Conservation (phyloP, 2,888 invertebrate genomes). For the Abscondita cerata region DNA sequence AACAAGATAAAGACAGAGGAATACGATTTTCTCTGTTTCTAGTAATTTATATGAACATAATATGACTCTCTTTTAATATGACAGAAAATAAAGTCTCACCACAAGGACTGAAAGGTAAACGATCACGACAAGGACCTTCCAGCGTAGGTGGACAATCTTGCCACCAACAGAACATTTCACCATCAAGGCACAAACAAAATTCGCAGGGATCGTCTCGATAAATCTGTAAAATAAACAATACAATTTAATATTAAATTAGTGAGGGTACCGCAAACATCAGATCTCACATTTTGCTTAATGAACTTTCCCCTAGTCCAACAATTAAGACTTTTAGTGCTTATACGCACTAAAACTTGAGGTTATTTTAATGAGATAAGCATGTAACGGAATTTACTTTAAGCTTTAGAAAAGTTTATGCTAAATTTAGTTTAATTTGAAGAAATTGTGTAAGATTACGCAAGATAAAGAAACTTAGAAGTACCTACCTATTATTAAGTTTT, state of each 20-base stretch:
- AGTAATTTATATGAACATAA: too few species aligned
- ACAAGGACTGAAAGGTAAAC: conserved; percentile 58
- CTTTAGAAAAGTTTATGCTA: too few species aligned
- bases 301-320: neutral
- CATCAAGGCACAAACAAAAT: conserved; percentile 69
- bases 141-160: conserved; percentile 64
- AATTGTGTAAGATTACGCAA: too few species aligned
- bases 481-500: too few species aligned
- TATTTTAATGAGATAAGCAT: neutral
- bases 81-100: conserved; percentile 48
- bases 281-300: neutral
- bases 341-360: neutral
- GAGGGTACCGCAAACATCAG: neutral
- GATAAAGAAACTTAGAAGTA: too few species aligned
- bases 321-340: neutral
- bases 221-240: conserved; percentile 60
- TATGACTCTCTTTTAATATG: neutral
- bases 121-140: conserved; percentile 58
- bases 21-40: too few species aligned
- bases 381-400: conserved; percentile 1
- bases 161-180: conserved; percentile 73
- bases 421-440: too few species aligned
- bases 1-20: too few species aligned
- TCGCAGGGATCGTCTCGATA: conserved; percentile 67
- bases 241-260: neutral